Conservation (phyloP, 1,140 invertebrate genomes). For the Trypoxylus dichotomus region DNA sequence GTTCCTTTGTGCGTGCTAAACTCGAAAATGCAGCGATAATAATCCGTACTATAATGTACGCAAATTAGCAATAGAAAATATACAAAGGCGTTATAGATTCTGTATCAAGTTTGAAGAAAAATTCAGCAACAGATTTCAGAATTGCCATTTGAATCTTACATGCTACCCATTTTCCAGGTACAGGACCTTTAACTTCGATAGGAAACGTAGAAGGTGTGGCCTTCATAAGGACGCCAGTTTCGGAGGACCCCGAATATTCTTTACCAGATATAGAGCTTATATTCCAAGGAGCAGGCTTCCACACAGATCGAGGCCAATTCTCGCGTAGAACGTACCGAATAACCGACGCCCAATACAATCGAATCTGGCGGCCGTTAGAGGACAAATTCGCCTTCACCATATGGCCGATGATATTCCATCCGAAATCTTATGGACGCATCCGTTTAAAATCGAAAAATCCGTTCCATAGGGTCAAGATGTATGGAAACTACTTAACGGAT, state of each 20-base stretch:
- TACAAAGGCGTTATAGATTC: too few relatives aligned
- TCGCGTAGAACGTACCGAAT: slow-evolving; percentile 43
- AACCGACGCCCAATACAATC: slow-evolving; percentile 42
- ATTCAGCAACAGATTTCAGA: too few relatives aligned
- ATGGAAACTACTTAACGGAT: slow-evolving; percentile 66
- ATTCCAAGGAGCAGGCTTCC: slow-evolving; percentile 49
- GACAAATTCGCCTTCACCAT: slow-evolving; percentile 34
- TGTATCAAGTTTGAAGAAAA: too few relatives aligned
- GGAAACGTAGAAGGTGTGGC: slow-evolving; percentile 56
- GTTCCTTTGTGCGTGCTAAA: too few relatives aligned
- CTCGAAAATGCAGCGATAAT: too few relatives aligned
- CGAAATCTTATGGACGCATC: slow-evolving; percentile 65
- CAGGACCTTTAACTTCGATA: slow-evolving; percentile 44
- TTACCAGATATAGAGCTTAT: slow-evolving; percentile 64
- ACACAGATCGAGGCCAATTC: slow-evolving; percentile 45
- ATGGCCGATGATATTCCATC: slow-evolving; percentile 71
- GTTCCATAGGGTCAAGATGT: slow-evolving; percentile 62
- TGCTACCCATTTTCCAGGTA: slow-evolving; percentile 18
- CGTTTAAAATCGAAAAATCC: slow-evolving; percentile 62
- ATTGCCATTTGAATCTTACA: too few relatives aligned
- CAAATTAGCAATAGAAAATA: too few relatives aligned
- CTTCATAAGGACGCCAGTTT: slow-evolving; percentile 53
- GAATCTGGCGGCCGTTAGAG: slow-evolving; percentile 43
- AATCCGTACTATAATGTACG: too few relatives aligned
- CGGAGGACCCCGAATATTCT: slow-evolving; percentile 41